Conservation (phyloP, 1,140 invertebrate genomes). For the Diorhabda sublineata region DNA sequence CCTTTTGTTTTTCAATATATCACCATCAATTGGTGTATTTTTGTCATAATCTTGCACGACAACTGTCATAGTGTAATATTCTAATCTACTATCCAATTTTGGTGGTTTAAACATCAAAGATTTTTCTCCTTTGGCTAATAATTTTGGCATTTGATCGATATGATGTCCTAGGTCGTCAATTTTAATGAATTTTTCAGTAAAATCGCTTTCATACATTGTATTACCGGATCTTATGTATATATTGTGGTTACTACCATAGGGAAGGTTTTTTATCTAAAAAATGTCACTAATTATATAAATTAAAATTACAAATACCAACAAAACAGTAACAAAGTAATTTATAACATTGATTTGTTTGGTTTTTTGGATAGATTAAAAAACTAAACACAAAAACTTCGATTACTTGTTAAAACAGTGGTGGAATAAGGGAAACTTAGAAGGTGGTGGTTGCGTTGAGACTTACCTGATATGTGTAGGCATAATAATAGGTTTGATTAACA, state of each 20-base stretch:
- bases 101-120: constrained; percentile 31
- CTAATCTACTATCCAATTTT: constrained; percentile 26
- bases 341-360: too few relatives aligned
- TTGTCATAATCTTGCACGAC: constrained; percentile 36
- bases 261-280: constrained; percentile 36
- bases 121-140: constrained; percentile 27
- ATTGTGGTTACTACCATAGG: constrained; percentile 32
- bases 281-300: not conserved
- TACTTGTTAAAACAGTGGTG: too few relatives aligned
- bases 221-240: constrained; percentile 33
- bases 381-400: too few relatives aligned
- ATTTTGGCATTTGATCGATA: constrained; percentile 33
- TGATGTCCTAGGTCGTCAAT: constrained; percentile 33
- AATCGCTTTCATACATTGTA: constrained; percentile 31
- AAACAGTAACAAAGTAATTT: too few relatives aligned
- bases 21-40: constrained; percentile 17
- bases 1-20: constrained; percentile 23
- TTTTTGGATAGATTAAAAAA: too few relatives aligned
- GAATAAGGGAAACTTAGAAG: too few relatives aligned
- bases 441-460: not conserved
- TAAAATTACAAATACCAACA: too few relatives aligned
- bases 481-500: constrained; percentile 25
- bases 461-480: constrained; percentile 35
- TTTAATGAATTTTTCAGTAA: constrained; percentile 20
- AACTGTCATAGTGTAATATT: constrained; percentile 26